A percentile compares a stretch with the other conserved stretches of the same genome.
Evolutionary conservation across 1,140 invertebrate genomes (phyloP).

Genomic region (Listronotus oregonensis): DNA sequence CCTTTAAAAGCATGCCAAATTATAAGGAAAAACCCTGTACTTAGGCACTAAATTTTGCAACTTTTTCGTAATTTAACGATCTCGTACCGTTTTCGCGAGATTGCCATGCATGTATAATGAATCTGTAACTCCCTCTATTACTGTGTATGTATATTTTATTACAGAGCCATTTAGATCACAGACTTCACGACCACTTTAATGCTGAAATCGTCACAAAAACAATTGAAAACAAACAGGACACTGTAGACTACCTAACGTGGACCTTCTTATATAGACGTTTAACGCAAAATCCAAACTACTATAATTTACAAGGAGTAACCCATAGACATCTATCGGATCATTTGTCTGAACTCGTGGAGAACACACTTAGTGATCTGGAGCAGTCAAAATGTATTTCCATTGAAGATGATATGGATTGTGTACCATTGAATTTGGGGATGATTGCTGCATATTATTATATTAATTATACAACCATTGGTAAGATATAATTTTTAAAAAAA

Average conservation of each 20-base stretch:
- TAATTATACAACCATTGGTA: conserved; percentile 97
- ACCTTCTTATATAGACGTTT: conserved; percentile 96
- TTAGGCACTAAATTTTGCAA: no score
- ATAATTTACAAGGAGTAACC: conserved; percentile 95
- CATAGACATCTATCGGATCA: conserved; percentile 98
- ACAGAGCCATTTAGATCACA: conserved; percentile 91
- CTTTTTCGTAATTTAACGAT: no score
- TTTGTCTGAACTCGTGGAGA: conserved; percentile 97
- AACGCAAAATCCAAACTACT: conserved; percentile 99
- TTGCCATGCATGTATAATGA: no score
- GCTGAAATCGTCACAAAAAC: conserved; percentile 99
- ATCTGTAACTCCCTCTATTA: no score
- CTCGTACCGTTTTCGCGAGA: no score
- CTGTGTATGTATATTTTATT: no score
- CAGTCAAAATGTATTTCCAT: conserved; percentile 98
- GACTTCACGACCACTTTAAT: conserved; percentile 98
- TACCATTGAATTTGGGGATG: conserved; percentile 97
- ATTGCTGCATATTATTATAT: conserved; percentile 99
- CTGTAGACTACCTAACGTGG: conserved; percentile 99
- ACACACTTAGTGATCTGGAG: conserved; percentile 92
- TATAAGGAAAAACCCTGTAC: no score
- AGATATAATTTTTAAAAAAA: no score
- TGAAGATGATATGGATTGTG: conserved; percentile 97
- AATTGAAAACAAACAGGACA: conserved; percentile 99
- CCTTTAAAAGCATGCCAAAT: no score